Base-by-base conservation (phyloP, 2,888 invertebrate species). In the Digitonthophagus gazella region DNA sequence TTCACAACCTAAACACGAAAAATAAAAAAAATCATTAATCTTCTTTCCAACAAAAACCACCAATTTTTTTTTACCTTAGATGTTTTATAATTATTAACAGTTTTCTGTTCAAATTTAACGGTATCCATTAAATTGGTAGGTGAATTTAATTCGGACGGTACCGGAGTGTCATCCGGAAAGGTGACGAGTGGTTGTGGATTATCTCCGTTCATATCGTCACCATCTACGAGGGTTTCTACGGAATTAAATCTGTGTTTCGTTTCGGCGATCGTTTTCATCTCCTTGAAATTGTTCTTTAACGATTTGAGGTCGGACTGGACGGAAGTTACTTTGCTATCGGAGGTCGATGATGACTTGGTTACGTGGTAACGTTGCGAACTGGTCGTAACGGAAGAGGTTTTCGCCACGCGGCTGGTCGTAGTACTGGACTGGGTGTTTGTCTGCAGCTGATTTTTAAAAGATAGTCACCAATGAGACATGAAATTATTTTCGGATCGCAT, bases 31-130 rank as follows among this genome's bases (percentile, higher is more conserved):
- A 5, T 44, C 11, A 44, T 8, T 3, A 44, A 44, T 3, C 11
- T 2, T 44, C 3, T 44, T 44, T 44, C 11, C 6, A 22, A 44
- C 11, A n/a, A n/a, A n/a, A n/a, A n/a, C n/a, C n/a, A n/a, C n/a
- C n/a, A n/a, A 18, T 57, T 1, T 2, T 65, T 6, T 74, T 78
- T 80, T 77, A 88, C 87, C 82, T 93, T 91, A 0, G 93, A 92
- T 76, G 90, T 89, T 22, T 89, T 89, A 69, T 92, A 91, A 67
- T 92, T 92, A 72, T 92, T 91, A 82, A 90, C 90, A 75, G 92
- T 89, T 79, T 93, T 93, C 82, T 94, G 92, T 82, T 94, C 93
- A 80, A 91, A 93, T 81, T 93, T 93, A 73, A 93, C 84, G 68
- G 91, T 91, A 78, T 92, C 89, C 65, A 72, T 58, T 44, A 71